A percentile compares a stretch with the other conserved stretches of the same genome.
These are phyloP conservation scores for Torymus texanus DNA, from an alignment of 2,888 invertebrate species.

Conservation along the genomic window DNA sequence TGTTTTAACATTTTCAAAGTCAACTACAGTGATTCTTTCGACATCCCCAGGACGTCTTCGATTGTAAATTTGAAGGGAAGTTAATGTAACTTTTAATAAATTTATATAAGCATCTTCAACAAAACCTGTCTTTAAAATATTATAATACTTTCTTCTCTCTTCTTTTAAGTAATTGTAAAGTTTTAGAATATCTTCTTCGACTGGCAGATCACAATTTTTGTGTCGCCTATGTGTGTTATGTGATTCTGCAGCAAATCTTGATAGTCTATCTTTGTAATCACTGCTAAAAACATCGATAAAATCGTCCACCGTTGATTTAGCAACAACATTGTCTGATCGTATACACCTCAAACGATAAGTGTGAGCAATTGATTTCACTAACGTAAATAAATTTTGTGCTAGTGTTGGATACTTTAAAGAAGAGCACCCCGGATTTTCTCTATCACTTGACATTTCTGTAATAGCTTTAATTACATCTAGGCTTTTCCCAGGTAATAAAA, in stretches of 20 bases:
- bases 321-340: neutral
- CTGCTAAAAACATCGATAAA: neutral
- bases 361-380: neutral
- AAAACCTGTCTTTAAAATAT: neutral
- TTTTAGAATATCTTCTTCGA: neutral
- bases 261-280: neutral
- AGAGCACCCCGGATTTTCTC: neutral
- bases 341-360: neutral
- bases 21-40: neutral
- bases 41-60: neutral
- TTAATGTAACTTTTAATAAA: neutral
- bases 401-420: neutral
- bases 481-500: neutral
- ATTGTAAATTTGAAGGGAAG: neutral
- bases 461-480: conserved; percentile 1
- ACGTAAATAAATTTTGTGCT: neutral
- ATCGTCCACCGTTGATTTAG: neutral
- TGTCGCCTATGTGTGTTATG: neutral
- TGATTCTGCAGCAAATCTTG: neutral
- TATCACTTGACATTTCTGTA: conserved; percentile 1
- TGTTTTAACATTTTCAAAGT: too few species aligned
- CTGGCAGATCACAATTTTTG: neutral
- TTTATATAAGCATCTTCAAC: neutral
- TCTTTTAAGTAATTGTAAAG: conserved; percentile 3
- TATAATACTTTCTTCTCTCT: neutral